phyloP scores from a whole-genome alignment of 1,140 invertebrate genomes.

The Choristoneura fumiferana region DNA sequence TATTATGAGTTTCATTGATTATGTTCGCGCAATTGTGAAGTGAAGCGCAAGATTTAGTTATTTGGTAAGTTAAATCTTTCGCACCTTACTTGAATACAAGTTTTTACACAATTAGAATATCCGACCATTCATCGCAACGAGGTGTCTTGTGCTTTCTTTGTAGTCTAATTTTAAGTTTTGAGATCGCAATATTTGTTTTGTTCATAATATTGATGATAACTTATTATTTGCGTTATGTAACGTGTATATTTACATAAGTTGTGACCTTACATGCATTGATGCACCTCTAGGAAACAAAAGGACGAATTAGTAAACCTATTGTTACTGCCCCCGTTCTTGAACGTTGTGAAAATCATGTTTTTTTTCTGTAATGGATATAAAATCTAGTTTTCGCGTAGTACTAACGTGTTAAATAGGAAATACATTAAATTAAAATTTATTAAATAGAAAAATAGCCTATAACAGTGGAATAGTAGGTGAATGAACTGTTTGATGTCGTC shows the following conservation, averaged over 20 bases:
- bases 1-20: conserved; percentile 51
- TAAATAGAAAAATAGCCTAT: background rate
- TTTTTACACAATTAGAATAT: conserved; percentile 39
- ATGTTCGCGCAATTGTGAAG: conserved; percentile 34
- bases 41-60: conserved; percentile 37
- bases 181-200: background rate
- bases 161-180: background rate
- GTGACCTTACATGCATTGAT: conserved; percentile 42
- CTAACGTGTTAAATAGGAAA: background rate
- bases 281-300: conserved; percentile 28
- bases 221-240: background rate
- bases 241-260: conserved; percentile 27
- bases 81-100: conserved; percentile 20
- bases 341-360: background rate
- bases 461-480: conserved; percentile 28
- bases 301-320: conserved; percentile 28
- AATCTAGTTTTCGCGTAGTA: background rate
- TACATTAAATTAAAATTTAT: too few relatives aligned
- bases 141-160: conserved; percentile 36
- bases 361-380: background rate
- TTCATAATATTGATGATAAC: background rate
- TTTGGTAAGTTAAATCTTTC: conserved; percentile 46
- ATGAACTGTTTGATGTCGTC: conserved; percentile 25
- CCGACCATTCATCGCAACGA: conserved; percentile 46
- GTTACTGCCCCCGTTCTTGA: conserved; percentile 28